Evolutionary conservation across 2,888 invertebrate species (phyloP).

Genomic region (Pyrochroa serraticornis): DNA sequence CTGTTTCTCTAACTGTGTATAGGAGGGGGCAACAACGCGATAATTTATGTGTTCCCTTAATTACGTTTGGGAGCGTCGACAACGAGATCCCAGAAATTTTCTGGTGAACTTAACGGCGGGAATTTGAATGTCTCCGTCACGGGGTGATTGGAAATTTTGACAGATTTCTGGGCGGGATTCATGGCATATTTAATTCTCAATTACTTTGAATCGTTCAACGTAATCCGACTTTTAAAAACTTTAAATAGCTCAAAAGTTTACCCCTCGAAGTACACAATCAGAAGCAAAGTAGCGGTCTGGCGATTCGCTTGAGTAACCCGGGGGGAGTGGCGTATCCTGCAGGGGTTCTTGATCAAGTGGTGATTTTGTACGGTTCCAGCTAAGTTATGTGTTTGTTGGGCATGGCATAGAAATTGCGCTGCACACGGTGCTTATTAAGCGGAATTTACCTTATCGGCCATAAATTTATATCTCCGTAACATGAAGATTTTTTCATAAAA

Average conservation of each 20-base stretch:
- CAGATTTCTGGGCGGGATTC: background rate
- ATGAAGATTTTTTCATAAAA: no score
- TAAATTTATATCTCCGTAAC: no score
- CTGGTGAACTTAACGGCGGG: no score
- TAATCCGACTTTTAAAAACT: slow-evolving; percentile 47
- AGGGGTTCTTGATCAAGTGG: slow-evolving; percentile 50
- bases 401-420: slow-evolving; percentile 10
- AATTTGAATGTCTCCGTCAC: no score
- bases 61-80: background rate
- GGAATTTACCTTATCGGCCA: slow-evolving; percentile 4
- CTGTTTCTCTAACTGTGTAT: slow-evolving; percentile 40
- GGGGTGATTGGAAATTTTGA: no score
- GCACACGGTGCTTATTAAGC: slow-evolving; percentile 11
- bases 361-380: slow-evolving; percentile 44
- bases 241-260: slow-evolving; percentile 46
- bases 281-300: slow-evolving; percentile 52
- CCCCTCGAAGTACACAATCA: slow-evolving; percentile 48
- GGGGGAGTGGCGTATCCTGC: slow-evolving; percentile 46
- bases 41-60: slow-evolving; percentile 1
- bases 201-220: slow-evolving; percentile 35
- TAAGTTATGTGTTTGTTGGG: slow-evolving; percentile 12
- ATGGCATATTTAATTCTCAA: slow-evolving; percentile 32
- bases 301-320: slow-evolving; percentile 56
- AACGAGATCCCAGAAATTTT: background rate
- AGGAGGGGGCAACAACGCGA: slow-evolving; percentile 58